Evolutionary conservation across 2,888 invertebrate species (phyloP).

Genomic region (Chloromyia formosa): DNA sequence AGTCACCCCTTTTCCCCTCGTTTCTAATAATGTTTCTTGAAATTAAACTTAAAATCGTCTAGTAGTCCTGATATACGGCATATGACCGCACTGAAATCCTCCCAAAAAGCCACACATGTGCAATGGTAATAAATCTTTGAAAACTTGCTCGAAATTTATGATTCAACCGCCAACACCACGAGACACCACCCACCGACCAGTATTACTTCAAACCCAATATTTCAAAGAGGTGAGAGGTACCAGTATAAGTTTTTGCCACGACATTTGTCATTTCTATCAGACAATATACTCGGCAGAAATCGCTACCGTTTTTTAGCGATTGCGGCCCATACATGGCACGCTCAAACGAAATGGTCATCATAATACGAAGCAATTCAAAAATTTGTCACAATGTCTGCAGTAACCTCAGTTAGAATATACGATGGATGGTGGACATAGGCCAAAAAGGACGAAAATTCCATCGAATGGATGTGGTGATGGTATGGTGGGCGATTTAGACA

Average conservation of each 20-base stretch:
- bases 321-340: too few relatives aligned
- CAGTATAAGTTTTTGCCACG: neutral
- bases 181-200: neutral
- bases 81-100: conserved; percentile 14
- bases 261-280: neutral
- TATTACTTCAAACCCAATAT: too few relatives aligned
- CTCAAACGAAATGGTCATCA: conserved; percentile 20
- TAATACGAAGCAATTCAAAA: conserved; percentile 34
- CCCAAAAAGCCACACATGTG: conserved; percentile 20
- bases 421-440: neutral
- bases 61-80: neutral
- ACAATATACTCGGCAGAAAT: neutral
- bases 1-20: neutral
- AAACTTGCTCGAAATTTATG: conserved; percentile 13
- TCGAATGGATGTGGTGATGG: neutral
- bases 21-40: neutral
- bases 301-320: neutral
- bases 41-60: neutral
- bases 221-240: too few relatives aligned
- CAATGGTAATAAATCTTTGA: conserved; percentile 19
- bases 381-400: conserved; percentile 31
- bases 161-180: neutral
- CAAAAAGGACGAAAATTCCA: neutral
- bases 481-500: neutral
- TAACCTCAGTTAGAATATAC: neutral